Base-by-base conservation (phyloP, 2,888 invertebrate species). In the Platycheirus albimanus region DNA sequence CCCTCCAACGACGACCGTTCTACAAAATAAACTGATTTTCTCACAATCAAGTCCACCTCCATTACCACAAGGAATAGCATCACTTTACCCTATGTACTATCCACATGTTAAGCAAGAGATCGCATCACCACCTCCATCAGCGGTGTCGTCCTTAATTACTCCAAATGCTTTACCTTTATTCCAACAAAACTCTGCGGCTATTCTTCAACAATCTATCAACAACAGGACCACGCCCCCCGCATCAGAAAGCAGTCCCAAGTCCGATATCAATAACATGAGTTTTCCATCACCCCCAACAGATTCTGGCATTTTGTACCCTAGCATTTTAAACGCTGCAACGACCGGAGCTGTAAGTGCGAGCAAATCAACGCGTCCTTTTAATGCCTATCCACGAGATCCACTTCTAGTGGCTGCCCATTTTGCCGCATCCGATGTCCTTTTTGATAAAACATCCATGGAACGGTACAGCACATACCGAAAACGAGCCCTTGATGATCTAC, bases 341-440 rank as follows among this genome's bases (percentile, higher is more conserved):
- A 77, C 80, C 1, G 72, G 77, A 47, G 28, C 49, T 6, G 30
- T 74, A 0, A 72, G 33, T 41, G 69, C 64, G 8, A 89, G 90
- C 19, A 93, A 92, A 86, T 85, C 90, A 3, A 91, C 93, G 0
- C 91, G 94, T 1, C 94, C 94, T 0, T 94, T 94, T 87, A 94
- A 95, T 87, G 94, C 95, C 0, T 95, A 95, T 87, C 95, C 95
- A 0, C 94, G 94, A 85, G 94, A 95, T 88, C 94, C 95, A 0
- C 87, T 94, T 20, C 91, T 93, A 45, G 88, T 96, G 85, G 89
- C 93, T 45, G 88, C 94, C 85, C 88, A 92, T 0, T 93, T 95
- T 85, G 89, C 93, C 54, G 88, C 94, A 86, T 87, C 92, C 0
- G 90, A 91, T 85, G 87, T 88, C 1, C 85, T 90, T n/a, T 89